phyloP scores from a whole-genome alignment of 1,140 invertebrate genomes.

The Drosophila nasuta region DNA sequence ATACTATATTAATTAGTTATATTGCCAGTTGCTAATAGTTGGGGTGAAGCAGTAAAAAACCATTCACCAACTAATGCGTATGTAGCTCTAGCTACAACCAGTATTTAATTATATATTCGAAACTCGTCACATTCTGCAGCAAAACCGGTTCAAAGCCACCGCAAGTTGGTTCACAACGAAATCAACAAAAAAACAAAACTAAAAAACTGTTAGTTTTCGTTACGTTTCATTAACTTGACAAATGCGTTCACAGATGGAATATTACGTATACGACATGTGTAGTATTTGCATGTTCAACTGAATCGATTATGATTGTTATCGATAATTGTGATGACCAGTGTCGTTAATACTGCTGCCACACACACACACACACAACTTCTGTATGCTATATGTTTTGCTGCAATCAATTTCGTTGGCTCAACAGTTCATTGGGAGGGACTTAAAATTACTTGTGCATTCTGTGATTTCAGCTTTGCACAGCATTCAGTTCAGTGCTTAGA shows the following conservation, averaged over 20 bases:
- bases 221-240: too few relatives aligned
- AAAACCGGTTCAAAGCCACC: too few relatives aligned
- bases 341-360: background rate
- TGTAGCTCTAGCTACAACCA: too few relatives aligned
- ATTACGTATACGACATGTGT: background rate
- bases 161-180: too few relatives aligned
- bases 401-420: constrained; percentile 11
- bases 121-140: too few relatives aligned
- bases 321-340: background rate
- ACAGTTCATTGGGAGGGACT: constrained; percentile 5
- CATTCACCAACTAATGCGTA: too few relatives aligned
- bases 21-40: too few relatives aligned
- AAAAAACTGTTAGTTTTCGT: too few relatives aligned
- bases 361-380: background rate
- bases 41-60: too few relatives aligned
- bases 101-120: too few relatives aligned
- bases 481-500: constrained; percentile 22
- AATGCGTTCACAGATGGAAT: background rate
- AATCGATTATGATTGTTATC: constrained; percentile 3
- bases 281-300: background rate
- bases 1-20: too few relatives aligned
- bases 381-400: background rate
- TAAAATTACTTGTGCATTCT: constrained; percentile 30
- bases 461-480: constrained; percentile 25
- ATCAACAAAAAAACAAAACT: too few relatives aligned